Evolutionary conservation across 2,113 vertebrate species (phyloP), one percentile per base, ranked within the genome.

Genomic region (Eptesicus fuscus): DNA sequence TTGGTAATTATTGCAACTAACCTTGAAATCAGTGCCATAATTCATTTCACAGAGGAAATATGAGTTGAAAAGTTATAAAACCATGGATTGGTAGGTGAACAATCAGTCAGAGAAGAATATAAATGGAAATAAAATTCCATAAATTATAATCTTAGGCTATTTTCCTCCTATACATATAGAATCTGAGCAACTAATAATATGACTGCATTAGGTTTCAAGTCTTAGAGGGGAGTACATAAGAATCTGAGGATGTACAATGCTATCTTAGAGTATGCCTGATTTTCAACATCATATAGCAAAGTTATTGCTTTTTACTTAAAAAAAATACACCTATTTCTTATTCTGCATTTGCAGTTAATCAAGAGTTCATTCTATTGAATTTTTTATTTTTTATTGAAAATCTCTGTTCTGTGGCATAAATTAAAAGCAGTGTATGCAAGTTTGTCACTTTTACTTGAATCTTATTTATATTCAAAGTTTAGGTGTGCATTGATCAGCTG

Each of bases 371-470:
- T 65, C 42, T 94, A 83, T 90, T 93, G 77, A 88, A 93, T 74
- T 82, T 96, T 95, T 90, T 32, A 95, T 94, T 88, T 47, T 93
- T 95, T 85, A 90, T 86, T 92, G 95, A 95, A 90, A 82, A 88
- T 51, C 18, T 73, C 53, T 95, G 25, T 96, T 76, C 63, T 73
- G 32, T 63, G 49, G 28, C 51, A 83, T 77, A 90, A 91, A 92
- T 93, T 94, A 95, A 93, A 70, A 67, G 14, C 25, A 61, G 0
- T 8, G 0, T 65, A 9, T 74, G 32, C 17, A 51, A 37, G 28
- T 79, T 40, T 76, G 84, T 96, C 78, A 91, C 23, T 88, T 92
- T 74, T 69, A 65, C 90, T 53, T 83, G 7, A 67, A 16, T 37
- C 35, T 88, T 76, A 90, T 92, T 95, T 96, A 69, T 73, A 86